phyloP scores from a whole-genome alignment of 2,888 invertebrate species.

The Lucinisca nassula region DNA sequence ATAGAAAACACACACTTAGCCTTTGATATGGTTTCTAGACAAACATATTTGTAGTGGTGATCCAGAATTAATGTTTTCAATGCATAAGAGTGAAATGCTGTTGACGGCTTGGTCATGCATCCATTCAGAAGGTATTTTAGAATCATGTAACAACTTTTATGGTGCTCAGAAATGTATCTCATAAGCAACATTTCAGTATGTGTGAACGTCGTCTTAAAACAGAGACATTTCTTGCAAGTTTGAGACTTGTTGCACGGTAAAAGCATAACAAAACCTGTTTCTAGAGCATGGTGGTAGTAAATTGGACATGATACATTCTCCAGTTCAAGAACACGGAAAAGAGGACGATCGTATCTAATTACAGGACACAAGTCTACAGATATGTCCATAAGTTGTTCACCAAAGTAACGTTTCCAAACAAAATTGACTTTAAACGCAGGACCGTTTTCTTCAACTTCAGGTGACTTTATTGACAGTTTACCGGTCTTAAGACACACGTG shows the following conservation, averaged over 20 bases:
- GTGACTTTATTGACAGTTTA: not conserved
- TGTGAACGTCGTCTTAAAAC: not conserved
- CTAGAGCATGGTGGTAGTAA: not conserved
- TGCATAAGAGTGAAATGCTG: not conserved
- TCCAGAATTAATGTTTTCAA: not conserved
- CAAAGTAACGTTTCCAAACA: not conserved
- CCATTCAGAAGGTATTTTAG: not conserved
- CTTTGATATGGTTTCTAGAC: too few relatives aligned
- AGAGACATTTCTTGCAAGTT: not conserved
- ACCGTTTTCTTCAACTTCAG: not conserved
- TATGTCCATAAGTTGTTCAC: not conserved
- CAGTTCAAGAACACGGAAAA: not conserved
- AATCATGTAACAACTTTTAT: not conserved
- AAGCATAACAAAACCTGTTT: not conserved
- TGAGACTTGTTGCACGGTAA: not conserved
- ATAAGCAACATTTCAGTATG: not conserved
- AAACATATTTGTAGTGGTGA: not conserved
- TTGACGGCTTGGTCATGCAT: not conserved
- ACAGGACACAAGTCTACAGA: not conserved
- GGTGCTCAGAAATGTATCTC: not conserved
- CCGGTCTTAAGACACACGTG: not conserved
- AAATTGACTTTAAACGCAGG: not conserved
- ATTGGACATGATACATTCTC: not conserved
- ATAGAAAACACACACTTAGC: too few relatives aligned
- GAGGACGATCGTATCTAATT: not conserved